Evolutionary conservation across 2,888 invertebrate species (phyloP).

Genomic region (Euclidia mi): DNA sequence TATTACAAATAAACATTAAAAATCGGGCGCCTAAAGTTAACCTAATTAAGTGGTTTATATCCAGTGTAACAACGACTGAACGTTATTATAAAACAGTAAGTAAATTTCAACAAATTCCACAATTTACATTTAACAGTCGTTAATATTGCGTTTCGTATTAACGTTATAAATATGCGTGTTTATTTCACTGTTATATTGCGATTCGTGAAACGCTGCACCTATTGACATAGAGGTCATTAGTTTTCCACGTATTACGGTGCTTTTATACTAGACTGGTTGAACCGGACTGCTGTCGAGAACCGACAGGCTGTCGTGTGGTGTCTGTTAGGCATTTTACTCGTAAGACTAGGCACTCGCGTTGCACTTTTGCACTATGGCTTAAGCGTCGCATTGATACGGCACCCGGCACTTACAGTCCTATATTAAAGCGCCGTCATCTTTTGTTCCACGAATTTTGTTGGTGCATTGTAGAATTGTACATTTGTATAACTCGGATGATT

Average conservation of each 20-base stretch:
- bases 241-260: background rate
- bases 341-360: too few relatives aligned
- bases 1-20: background rate
- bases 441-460: too few relatives aligned
- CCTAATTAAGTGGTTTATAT: background rate
- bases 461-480: too few relatives aligned
- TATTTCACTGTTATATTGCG: slow-evolving; percentile 1
- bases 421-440: too few relatives aligned
- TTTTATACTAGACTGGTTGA: too few relatives aligned
- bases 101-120: background rate
- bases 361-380: too few relatives aligned
- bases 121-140: slow-evolving; percentile 2
- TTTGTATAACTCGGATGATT: too few relatives aligned
- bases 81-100: background rate
- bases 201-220: slow-evolving; percentile 1
- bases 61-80: background rate
- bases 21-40: background rate
- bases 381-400: too few relatives aligned
- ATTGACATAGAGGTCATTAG: slow-evolving; percentile 8
- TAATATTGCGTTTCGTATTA: slow-evolving; percentile 2
- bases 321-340: too few relatives aligned
- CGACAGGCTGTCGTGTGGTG: too few relatives aligned
- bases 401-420: too few relatives aligned
- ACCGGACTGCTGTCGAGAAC: too few relatives aligned
- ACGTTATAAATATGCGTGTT: slow-evolving; percentile 2